Base-by-base conservation (phyloP, 2,113 vertebrate species). In the Triplophysa rosa region DNA sequence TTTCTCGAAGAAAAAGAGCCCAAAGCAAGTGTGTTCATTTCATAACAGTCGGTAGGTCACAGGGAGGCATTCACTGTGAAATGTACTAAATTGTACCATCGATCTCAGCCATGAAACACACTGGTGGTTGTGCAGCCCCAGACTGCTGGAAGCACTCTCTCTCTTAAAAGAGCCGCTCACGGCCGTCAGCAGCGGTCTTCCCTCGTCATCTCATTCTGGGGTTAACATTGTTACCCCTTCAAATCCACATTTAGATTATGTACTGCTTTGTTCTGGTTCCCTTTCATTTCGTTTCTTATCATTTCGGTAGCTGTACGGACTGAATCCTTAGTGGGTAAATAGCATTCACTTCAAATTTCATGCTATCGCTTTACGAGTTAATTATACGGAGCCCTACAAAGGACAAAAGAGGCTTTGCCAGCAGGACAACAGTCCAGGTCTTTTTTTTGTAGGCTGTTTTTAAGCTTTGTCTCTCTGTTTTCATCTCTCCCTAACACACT, bases 31-130 rank as follows among this genome's bases (percentile, higher is more conserved):
- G 85, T 86, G 87, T 89, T 91, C 87, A 87, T 91, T 92, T 89
- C 88, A 88, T 90, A 91, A 89, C 83, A 84, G 78, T 81, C 87
- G 87, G 82, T 86, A 90, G 91, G 89, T 93, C 89, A 92, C 89
- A 87, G 89, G 86, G 87, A 91, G 89, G 89, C 89, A 90, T 91
- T 91, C 85, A 89, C 87, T 90, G 86, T 88, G 77, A 85, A 85
- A 91, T 87, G 85, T 82, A 85, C 87, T 91, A 90, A 92, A 93
- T 92, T 91, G 89, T 90, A 88, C 90, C 91, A 92, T 91, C 91
- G 90, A 91, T 93, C 90, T 91, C 89, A 89, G 89, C 89, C 88
- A 89, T 90, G 89, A 89, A 92, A 86, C 87, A 89, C 89, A 86
- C 86, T 86, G 17, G 80, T 85, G 86, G 68, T 77, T 83, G 76